Evolutionary conservation across 2,113 vertebrate genomes (phyloP).

Genomic region (Heterochromis multidens): DNA sequence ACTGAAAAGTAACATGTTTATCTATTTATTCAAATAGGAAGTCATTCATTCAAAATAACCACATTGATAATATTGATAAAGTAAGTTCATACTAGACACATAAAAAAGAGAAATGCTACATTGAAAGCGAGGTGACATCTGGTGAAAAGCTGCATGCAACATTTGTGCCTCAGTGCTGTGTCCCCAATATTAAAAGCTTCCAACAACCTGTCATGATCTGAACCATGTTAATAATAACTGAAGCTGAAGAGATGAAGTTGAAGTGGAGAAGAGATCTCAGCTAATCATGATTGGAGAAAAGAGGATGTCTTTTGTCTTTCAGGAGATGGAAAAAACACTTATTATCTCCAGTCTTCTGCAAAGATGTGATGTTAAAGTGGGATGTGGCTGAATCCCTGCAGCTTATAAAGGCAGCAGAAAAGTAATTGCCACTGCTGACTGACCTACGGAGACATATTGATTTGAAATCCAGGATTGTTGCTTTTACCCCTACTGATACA

Average conservation of each 20-base stretch:
- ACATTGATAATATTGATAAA: neutral
- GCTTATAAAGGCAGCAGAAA: neutral
- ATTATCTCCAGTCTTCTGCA: neutral
- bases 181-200: neutral
- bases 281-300: neutral
- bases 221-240: neutral
- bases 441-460: constrained; percentile 37
- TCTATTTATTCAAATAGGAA: no score
- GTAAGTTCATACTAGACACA: neutral
- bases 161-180: neutral
- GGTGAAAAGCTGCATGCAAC: neutral
- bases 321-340: neutral
- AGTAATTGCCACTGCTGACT: constrained; percentile 37
- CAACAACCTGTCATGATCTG: neutral
- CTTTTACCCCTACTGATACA: neutral
- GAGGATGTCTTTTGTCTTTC: neutral
- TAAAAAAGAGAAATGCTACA: neutral
- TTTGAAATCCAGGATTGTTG: neutral
- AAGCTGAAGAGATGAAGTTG: neutral
- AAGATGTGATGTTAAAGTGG: constrained; percentile 1
- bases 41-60: neutral
- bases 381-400: neutral
- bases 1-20: no score
- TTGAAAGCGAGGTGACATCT: neutral
- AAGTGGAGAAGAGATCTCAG: neutral